Base-by-base conservation (phyloP, 1,140 invertebrate genomes). In the Holotrichia oblita region DNA sequence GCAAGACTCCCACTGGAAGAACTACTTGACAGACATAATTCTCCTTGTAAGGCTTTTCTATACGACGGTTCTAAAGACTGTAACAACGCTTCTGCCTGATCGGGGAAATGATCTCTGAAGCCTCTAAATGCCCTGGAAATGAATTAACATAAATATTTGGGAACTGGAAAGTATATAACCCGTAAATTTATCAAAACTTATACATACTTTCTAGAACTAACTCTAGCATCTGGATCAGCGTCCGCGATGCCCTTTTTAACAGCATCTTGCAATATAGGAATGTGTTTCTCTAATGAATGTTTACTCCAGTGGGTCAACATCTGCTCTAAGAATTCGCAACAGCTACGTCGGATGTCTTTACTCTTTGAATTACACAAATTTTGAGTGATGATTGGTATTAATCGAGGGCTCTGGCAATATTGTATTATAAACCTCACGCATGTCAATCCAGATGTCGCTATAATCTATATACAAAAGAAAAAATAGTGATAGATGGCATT, bases 191-290 rank as follows among this genome's bases (percentile, higher is more conserved):
- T 34, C 44, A 42, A 40, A 79, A 77, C 22, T 12, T 69, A 4
- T 69, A 86, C 88, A 87, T 84, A 94, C 93, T 91, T 93, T 83
- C 95, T 89, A 0, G 93, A 93, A 82, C 90, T 89, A 0, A 90
- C 91, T 83, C 98, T 89, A 6, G 97, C 96, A 80, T 97, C 94
- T 17, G 93, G 89, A 87, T 99, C 97, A 0, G 98, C 97, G 90
- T 99, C 98, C 6, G 92, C 91, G 48, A 98, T 94, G 3, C 96
- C 97, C 81, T 94, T 94, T 83, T 95, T 95, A 6, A 99, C 93
- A 0, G 94, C 92, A 79, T 98, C 96, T 78, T 95, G 92, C 0
- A 99, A 85, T 14, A 91, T 86, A 0, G 89, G 87, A 27, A 94
- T 90, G 85, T 98, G 95, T 86, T 91, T 94, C 86, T 99, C 97